phyloP scores from a whole-genome alignment of 2,888 invertebrate genomes.

The Leptopilina syphax region DNA sequence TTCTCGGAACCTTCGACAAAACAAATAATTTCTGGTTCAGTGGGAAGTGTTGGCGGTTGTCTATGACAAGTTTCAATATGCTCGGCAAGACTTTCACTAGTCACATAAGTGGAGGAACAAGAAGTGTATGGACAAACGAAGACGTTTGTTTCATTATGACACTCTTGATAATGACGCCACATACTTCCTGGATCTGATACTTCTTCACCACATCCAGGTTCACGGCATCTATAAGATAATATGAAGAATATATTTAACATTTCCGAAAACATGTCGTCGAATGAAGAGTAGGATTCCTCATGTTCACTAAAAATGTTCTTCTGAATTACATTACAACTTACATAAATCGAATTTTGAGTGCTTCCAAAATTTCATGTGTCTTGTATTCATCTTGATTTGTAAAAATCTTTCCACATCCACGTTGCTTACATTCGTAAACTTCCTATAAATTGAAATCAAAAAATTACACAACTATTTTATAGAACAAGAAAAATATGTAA shows the following conservation, averaged over 20 bases:
- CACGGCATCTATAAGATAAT: conserved; percentile 67
- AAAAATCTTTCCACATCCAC: conserved; percentile 74
- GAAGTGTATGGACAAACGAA: conserved; percentile 74
- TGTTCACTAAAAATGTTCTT: too few species aligned
- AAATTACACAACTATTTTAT: conserved; percentile 40
- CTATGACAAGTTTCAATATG: conserved; percentile 74
- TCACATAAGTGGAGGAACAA: conserved; percentile 70
- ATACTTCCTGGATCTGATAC: conserved; percentile 74
- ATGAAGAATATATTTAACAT: too few species aligned
- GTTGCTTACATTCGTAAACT: conserved; percentile 73
- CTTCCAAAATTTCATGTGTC: conserved; percentile 72
- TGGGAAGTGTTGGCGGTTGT: conserved; percentile 70
- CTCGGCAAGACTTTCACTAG: conserved; percentile 71
- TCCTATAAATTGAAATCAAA: conserved; percentile 62
- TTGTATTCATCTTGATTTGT: conserved; percentile 74
- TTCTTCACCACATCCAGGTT: conserved; percentile 75
- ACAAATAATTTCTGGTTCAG: conserved; percentile 74
- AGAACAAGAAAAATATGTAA: neutral
- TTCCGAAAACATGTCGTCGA: too few species aligned
- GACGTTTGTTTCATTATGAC: conserved; percentile 73
- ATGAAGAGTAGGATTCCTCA: too few species aligned
- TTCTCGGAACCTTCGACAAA: conserved; percentile 70
- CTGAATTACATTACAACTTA: conserved; percentile 56
- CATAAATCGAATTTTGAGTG: conserved; percentile 74
- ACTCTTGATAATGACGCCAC: conserved; percentile 76